A percentile compares a stretch with the other conserved stretches of the same genome.
phyloP scores from a whole-genome alignment of 2,797 vertebrate species.

The Aquila chrysaetos region DNA sequence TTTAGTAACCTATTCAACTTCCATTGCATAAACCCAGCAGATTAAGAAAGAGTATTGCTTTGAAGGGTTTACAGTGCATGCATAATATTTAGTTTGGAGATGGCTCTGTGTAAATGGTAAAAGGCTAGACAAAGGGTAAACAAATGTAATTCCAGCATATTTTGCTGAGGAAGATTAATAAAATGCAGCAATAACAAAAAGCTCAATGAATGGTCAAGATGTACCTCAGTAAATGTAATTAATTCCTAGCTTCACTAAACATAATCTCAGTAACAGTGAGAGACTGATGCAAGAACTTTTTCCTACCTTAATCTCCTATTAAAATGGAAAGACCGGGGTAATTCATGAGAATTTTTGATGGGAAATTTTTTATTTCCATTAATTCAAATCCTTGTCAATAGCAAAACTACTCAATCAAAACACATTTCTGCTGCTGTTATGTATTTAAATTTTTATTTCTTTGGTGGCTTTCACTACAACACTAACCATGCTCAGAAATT shows the following conservation, averaged over 20 bases:
- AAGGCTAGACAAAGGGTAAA: neutral
- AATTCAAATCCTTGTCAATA: neutral
- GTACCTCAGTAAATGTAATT: neutral
- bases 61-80: neutral
- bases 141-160: neutral
- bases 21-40: neutral
- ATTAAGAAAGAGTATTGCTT: neutral
- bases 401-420: neutral
- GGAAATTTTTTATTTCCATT: neutral
- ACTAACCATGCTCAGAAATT: constrained; percentile 3
- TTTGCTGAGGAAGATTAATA: neutral
- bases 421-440: neutral
- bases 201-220: neutral
- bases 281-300: neutral
- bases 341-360: neutral
- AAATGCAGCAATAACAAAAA: neutral
- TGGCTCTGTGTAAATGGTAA: neutral
- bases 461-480: neutral
- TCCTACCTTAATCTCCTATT: neutral
- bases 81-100: neutral
- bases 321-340: neutral
- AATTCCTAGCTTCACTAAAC: neutral
- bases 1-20: neutral
- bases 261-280: neutral
- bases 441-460: neutral